Base-by-base conservation (phyloP, 1,140 invertebrate genomes). In the Acromyrmex heyeri region DNA sequence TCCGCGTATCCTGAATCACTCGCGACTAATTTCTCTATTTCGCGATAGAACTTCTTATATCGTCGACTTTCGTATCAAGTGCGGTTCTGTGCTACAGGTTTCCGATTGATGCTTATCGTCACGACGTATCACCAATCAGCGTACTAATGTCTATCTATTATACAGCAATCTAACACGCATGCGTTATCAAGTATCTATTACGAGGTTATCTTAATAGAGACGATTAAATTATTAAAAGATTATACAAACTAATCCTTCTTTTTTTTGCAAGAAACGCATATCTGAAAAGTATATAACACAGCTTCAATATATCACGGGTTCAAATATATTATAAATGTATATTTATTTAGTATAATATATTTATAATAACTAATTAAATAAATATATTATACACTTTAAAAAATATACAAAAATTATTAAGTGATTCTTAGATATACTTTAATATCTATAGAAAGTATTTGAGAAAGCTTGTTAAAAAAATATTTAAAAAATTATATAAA, bases 11-110 rank as follows among this genome's bases (percentile, higher is more conserved):
- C 79, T 83, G 79, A 83, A 83, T 83, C 69, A 75, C 70, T 83
- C 79, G 79, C 79, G 79, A 83, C 79, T 83, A 83, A 83, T 83
- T 83, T 83, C 79, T 75, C 69, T 48, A 83, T 83, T 83, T 62
- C 79, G 79, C 69, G 55, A 8, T 73, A 53, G 55, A 21, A 50
- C 79, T 83, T 75, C 79, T 83, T 83, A 83, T 73, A 82, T 82
- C 79, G 67, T 21, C 67, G 69, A 75, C 57, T 61, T 61, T 61
- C 79, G 3, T 73, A 73, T 61, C 55, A 70, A 81, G 55, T 34
- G 48, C 34, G 24, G 50, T 57, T 70, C 21, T 21, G 14, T 21
- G 44, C 61, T 38, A 30, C 44, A 50, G 10, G n/a, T 48, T 69
- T 69, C 8, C 50, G 21, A 70, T 59, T 27, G 64, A 78, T 38